These are phyloP conservation scores for Norana najaformis DNA, from an alignment of 2,888 invertebrate genomes.

Conservation along the genomic window DNA sequence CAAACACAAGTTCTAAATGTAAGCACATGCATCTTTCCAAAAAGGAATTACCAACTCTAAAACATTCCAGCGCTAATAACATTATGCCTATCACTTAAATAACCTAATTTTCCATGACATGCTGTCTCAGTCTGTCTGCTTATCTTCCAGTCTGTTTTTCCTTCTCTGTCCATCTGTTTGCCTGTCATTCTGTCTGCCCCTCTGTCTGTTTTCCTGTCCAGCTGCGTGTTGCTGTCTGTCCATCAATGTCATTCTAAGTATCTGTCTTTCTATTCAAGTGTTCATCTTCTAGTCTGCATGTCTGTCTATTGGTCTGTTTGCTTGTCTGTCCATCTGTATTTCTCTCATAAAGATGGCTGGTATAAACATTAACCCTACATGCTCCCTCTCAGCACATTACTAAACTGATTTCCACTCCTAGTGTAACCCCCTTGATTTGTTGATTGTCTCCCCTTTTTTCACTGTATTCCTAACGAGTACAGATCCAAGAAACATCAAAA, in stretches of 20 bases:
- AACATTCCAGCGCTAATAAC: neutral
- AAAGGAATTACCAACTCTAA: neutral
- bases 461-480: neutral
- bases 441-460: neutral
- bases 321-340: neutral
- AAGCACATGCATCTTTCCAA: neutral
- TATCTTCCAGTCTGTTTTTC: neutral
- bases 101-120: neutral
- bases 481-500: neutral
- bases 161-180: neutral
- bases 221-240: too few relatives aligned
- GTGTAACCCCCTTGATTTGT: neutral
- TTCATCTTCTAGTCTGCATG: neutral
- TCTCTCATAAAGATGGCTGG: neutral
- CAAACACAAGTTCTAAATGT: neutral
- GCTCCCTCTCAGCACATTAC: neutral
- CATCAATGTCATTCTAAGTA: neutral
- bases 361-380: neutral
- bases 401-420: neutral
- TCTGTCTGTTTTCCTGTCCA: too few relatives aligned
- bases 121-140: neutral
- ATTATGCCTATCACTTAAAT: neutral
- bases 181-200: neutral
- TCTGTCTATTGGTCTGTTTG: neutral
- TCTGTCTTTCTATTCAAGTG: neutral